phyloP scores from a whole-genome alignment of 1,140 invertebrate species.

The Gonatopus flavifemur region DNA sequence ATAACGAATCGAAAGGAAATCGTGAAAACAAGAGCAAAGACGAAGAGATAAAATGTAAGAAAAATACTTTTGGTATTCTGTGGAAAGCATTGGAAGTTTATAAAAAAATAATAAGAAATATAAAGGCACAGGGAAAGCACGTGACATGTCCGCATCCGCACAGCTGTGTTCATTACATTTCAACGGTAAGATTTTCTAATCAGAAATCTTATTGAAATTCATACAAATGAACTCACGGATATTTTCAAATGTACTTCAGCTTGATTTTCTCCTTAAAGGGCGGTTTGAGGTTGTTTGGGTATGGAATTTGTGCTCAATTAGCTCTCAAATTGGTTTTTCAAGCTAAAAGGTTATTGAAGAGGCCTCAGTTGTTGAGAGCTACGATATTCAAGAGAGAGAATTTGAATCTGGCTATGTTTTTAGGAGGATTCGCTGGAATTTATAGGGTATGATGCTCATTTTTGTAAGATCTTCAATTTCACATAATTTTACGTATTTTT shows the following conservation, averaged over 20 bases:
- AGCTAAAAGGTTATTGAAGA: conserved; percentile 55
- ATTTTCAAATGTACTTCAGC: not conserved
- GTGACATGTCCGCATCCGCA: conserved; percentile 63
- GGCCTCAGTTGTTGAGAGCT: conserved; percentile 56
- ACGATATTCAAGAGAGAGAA: conserved; percentile 62
- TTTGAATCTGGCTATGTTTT: conserved; percentile 64
- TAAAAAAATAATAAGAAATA: conserved; percentile 50
- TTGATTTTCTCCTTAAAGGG: conserved; percentile 57
- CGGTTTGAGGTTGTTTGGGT: conserved; percentile 60
- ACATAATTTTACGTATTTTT: conserved; percentile 11
- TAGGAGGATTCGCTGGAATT: conserved; percentile 66
- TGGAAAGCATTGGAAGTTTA: conserved; percentile 55
- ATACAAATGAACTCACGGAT: not conserved
- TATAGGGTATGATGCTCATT: conserved; percentile 60
- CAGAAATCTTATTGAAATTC: conserved; percentile 12
- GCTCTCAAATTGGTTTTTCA: conserved; percentile 61
- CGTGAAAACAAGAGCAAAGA: not conserved
- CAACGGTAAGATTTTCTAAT: conserved; percentile 52
- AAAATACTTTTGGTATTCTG: conserved; percentile 48
- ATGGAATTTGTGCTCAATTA: conserved; percentile 64
- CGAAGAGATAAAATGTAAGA: conserved; percentile 24
- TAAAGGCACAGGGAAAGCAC: conserved; percentile 60
- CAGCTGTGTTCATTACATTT: conserved; percentile 63
- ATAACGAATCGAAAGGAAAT: not conserved
- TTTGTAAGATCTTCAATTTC: conserved; percentile 7